phyloP scores from a whole-genome alignment of 1,140 invertebrate genomes.

The Bemisia tabaci region DNA sequence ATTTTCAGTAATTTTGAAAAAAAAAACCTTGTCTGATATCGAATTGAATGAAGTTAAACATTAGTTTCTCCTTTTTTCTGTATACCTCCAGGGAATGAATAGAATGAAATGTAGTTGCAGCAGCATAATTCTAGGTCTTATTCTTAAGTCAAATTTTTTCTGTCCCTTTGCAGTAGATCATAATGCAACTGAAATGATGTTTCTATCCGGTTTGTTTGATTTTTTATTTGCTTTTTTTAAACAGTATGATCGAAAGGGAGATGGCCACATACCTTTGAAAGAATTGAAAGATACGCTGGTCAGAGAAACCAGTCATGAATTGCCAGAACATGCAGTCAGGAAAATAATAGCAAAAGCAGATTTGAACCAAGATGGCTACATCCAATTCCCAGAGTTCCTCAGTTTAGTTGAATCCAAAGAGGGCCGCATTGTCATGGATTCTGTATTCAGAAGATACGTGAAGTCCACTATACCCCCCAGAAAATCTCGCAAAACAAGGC shows the following conservation, averaged over 20 bases:
- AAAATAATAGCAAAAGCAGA: constrained; percentile 57
- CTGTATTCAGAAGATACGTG: constrained; percentile 31
- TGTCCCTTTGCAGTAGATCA: not conserved
- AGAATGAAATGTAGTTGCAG: too few species aligned
- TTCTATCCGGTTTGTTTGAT: not conserved
- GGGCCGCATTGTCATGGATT: constrained; percentile 43
- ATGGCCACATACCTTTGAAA: constrained; percentile 53
- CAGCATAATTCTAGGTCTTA: too few species aligned
- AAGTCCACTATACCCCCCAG: constrained; percentile 18
- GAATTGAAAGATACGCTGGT: constrained; percentile 53
- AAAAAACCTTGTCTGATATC: too few species aligned
- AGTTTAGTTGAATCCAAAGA: constrained; percentile 45
- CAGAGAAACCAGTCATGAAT: constrained; percentile 47
- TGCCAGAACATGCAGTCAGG: constrained; percentile 53
- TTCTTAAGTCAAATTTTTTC: not conserved
- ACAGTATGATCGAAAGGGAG: constrained; percentile 59
- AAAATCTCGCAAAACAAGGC: constrained; percentile 1
- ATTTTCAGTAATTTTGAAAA: too few species aligned
- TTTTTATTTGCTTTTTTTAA: constrained; percentile 5
- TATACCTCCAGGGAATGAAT: not conserved
- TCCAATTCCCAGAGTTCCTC: constrained; percentile 67
- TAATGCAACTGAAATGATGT: not conserved
- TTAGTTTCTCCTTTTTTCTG: not conserved
- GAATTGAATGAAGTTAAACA: too few species aligned
- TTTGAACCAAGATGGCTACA: constrained; percentile 50